Conservation (phyloP, 2,113 vertebrate genomes). For the Plecotus auritus region DNA sequence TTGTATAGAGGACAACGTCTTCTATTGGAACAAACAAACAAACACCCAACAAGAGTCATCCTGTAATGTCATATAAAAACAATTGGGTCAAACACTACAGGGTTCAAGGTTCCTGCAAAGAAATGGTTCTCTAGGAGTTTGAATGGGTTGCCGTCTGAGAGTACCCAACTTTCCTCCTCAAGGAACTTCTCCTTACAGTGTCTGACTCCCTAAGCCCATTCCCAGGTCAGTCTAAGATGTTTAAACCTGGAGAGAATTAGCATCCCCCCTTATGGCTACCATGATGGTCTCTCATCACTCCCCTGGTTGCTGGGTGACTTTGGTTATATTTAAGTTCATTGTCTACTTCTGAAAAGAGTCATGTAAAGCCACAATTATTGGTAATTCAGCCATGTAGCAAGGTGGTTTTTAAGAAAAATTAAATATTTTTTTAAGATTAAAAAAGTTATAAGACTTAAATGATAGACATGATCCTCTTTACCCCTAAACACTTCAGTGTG, state of each 20-base stretch:
- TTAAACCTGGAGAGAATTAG: not conserved
- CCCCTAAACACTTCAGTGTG: too few relatives aligned
- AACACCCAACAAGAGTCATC: not conserved
- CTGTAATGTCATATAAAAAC: not conserved
- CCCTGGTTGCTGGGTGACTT: not conserved
- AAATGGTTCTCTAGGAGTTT: not conserved
- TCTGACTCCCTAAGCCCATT: not conserved
- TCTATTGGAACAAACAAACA: not conserved
- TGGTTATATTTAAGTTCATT: not conserved
- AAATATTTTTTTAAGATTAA: not conserved
- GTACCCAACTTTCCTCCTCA: not conserved
- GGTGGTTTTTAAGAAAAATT: constrained; percentile 27
- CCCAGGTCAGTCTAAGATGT: not conserved
- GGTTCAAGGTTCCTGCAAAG: not conserved
- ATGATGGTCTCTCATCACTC: not conserved
- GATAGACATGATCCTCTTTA: not conserved
- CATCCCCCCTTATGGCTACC: not conserved
- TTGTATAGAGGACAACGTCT: not conserved
- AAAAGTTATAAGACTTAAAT: not conserved
- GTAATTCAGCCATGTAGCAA: not conserved
- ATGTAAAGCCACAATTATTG: not conserved
- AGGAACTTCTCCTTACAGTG: not conserved
- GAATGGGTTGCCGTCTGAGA: not conserved
- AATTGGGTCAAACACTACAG: not conserved
- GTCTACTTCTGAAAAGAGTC: not conserved